phyloP scores from a whole-genome alignment of 2,797 vertebrate genomes.

The Periparus ater region DNA sequence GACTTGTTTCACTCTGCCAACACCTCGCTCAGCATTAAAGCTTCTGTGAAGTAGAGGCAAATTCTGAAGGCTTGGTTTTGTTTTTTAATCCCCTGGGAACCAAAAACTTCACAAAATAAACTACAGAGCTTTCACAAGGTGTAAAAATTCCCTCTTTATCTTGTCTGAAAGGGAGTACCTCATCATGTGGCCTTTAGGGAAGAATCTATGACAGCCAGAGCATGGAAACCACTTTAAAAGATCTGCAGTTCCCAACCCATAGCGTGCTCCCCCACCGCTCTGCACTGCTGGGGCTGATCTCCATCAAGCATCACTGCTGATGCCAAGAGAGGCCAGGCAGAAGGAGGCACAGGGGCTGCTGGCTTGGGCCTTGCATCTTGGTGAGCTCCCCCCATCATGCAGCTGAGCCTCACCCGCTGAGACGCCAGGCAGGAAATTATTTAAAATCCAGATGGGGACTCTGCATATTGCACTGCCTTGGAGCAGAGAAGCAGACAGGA shows the following conservation, averaged over 20 bases:
- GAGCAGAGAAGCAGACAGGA: background rate
- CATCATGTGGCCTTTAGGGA: background rate
- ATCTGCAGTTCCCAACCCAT: background rate
- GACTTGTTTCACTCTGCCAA: background rate
- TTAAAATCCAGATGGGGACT: background rate
- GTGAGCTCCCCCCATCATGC: background rate
- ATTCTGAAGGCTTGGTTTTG: background rate
- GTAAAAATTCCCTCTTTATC: background rate
- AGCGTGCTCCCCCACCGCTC: accelerated
- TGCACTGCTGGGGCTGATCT: background rate
- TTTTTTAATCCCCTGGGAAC: background rate
- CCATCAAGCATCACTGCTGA: background rate
- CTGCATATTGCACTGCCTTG: background rate
- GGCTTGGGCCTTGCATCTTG: background rate
- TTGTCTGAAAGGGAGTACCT: background rate
- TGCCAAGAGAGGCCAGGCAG: background rate
- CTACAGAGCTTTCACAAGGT: background rate
- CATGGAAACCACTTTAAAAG: background rate
- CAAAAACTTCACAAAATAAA: background rate
- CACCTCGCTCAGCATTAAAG: background rate
- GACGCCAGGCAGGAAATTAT: background rate
- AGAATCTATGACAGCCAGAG: background rate
- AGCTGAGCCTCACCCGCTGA: background rate
- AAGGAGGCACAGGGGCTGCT: background rate
- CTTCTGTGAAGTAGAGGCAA: background rate